Evolutionary conservation across 2,888 invertebrate genomes (phyloP), one percentile per base, ranked within the genome.

Genomic region (Hipparchia semele): DNA sequence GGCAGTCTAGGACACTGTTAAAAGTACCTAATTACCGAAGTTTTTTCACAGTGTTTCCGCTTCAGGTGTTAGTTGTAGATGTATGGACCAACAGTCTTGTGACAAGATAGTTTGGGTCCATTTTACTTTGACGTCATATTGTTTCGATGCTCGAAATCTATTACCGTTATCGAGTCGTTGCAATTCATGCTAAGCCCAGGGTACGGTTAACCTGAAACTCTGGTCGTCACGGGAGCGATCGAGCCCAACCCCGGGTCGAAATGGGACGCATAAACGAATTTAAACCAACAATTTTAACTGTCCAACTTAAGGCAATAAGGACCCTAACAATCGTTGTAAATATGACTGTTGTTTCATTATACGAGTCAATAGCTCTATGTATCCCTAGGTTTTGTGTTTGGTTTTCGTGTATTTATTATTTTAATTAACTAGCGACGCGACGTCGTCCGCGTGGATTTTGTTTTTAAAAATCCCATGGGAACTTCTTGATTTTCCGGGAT

Each of bases 211-310:
- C 88, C 86, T 83, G 86, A 86, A 85, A 86, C 86, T 86, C 83
- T 80, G 81, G 80, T 84, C 87, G 86, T 82, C 91, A 75, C 77
- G 92, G 90, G 92, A 91, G 83, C 90, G 86, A 91, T 92, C 84
- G 89, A 80, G 84, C 86, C 86, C 83, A 86, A 86, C 87, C 83
- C 83, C 79, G 82, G 79, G 80, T 75, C 79, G 80, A 80, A 86
- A 82, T 83, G 82, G 86, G 85, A 84, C 82, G 86, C 83, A 90
- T 90, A 90, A 91, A 90, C 87, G 90, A 90, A 92, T 92, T 91
- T 90, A 87, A 87, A 83, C 85, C 84, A 87, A 89, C 90, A 91
- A 90, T 92, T 92, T 90, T 86, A 91, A 90, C 90, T 88, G 84
- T 83, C 87, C 87, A 89, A 89, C 88, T 88, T 88, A 74, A 61